Conservation (phyloP, 2,113 vertebrate genomes). For the Ibidorhyncha struthersii region DNA sequence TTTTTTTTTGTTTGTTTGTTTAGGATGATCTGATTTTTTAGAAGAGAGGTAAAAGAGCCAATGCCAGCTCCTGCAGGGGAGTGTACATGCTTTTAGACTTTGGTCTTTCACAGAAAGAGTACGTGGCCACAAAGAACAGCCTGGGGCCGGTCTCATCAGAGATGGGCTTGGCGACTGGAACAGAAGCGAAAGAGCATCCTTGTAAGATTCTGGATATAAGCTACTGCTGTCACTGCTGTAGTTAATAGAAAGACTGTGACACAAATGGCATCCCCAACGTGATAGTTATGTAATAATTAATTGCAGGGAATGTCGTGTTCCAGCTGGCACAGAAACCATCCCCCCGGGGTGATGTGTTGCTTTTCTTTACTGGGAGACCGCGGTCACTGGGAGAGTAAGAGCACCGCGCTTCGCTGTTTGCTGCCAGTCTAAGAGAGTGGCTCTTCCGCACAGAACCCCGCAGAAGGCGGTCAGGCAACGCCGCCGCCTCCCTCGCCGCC, state of each 20-base stretch:
- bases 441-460: rapidly evolving
- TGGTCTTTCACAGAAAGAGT: background rate
- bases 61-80: background rate
- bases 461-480: rapidly evolving
- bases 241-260: background rate
- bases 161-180: background rate
- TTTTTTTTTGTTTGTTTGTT: too few relatives aligned
- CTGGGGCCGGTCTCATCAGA: background rate
- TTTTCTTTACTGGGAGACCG: too few relatives aligned
- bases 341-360: rapidly evolving
- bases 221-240: background rate
- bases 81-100: background rate
- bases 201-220: background rate
- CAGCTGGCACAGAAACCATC: background rate
- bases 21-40: background rate
- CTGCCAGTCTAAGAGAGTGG: rapidly evolving
- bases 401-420: rapidly evolving
- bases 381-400: background rate
- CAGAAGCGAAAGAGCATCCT: background rate
- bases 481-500: rapidly evolving
- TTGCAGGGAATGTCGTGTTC: background rate
- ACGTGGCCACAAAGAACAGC: background rate
- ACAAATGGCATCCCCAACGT: background rate
- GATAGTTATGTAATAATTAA: background rate
- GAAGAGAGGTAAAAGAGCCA: background rate